Evolutionary conservation across 35 echinoderm and acorn worm species (phyloP).

Genomic region (Heliocidaris tuberculata): DNA sequence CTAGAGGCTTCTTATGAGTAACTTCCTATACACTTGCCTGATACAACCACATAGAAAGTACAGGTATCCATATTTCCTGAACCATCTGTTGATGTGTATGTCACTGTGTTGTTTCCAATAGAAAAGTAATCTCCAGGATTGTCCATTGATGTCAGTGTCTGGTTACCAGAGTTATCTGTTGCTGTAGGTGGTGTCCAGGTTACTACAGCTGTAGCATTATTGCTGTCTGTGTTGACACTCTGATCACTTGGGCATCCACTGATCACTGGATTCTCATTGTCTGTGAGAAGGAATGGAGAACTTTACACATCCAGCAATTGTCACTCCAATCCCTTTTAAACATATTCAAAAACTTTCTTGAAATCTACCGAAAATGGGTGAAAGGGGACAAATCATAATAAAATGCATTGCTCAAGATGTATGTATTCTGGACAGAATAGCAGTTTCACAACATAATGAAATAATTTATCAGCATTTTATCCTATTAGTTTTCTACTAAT

Average conservation of each 20-base stretch:
- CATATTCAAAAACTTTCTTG: too few species aligned
- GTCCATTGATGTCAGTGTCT: not conserved
- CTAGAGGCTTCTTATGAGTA: too few species aligned
- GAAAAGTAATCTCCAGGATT: slow-evolving; percentile 31
- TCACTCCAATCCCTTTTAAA: too few species aligned
- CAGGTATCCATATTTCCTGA: slow-evolving; percentile 36
- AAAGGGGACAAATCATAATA: too few species aligned
- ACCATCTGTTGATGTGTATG: slow-evolving; percentile 55
- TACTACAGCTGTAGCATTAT: slow-evolving; percentile 13
- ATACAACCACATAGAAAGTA: slow-evolving; percentile 43
- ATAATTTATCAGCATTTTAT: too few species aligned
- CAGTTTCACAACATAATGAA: too few species aligned
- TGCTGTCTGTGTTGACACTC: not conserved
- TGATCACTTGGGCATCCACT: not conserved
- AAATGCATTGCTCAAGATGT: too few species aligned
- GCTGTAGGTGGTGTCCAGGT: slow-evolving; percentile 51
- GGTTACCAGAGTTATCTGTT: slow-evolving; percentile 45
- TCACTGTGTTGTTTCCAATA: slow-evolving; percentile 36
- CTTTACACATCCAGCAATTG: too few species aligned
- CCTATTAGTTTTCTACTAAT: too few species aligned
- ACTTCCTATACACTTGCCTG: slow-evolving; percentile 41
- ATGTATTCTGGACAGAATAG: too few species aligned
- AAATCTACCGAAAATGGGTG: too few species aligned
- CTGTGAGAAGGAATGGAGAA: not conserved
- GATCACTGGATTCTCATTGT: not conserved